These are phyloP conservation scores for Cydia strobilella DNA, from an alignment of 1,140 invertebrate species.

Conservation along the genomic window DNA sequence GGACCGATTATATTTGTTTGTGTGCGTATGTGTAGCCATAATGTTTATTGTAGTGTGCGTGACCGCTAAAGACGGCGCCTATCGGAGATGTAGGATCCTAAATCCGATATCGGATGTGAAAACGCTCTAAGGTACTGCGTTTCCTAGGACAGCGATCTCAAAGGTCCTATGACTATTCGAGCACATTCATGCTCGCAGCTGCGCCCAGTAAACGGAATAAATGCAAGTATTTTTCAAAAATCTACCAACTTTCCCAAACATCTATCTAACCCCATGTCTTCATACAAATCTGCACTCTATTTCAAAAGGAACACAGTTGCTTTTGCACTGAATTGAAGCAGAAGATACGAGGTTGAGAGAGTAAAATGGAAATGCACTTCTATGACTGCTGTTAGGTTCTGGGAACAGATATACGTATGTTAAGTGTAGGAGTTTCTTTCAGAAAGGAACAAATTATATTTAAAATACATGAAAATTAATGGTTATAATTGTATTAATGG, in stretches of 20 bases:
- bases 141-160: not conserved
- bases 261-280: not conserved
- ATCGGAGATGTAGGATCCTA: too few relatives aligned
- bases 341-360: not conserved
- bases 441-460: too few relatives aligned
- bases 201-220: not conserved
- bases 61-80: too few relatives aligned
- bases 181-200: not conserved
- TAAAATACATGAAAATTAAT: too few relatives aligned
- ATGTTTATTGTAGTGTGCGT: too few relatives aligned
- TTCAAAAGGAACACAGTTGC: not conserved
- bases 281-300: not conserved
- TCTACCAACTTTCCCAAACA: not conserved
- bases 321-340: not conserved
- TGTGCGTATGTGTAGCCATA: too few relatives aligned
- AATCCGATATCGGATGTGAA: too few relatives aligned
- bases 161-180: not conserved
- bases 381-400: not conserved
- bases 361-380: not conserved
- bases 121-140: not conserved
- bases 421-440: too few relatives aligned
- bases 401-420: too few relatives aligned
- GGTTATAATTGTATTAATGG: too few relatives aligned
- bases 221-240: not conserved
- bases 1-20: too few relatives aligned